Percentiles rank a stretch among this genome's conserved stretches.
Evolutionary conservation across 2,888 invertebrate genomes (phyloP).

Genomic region (Toxonevra muliebris): DNA sequence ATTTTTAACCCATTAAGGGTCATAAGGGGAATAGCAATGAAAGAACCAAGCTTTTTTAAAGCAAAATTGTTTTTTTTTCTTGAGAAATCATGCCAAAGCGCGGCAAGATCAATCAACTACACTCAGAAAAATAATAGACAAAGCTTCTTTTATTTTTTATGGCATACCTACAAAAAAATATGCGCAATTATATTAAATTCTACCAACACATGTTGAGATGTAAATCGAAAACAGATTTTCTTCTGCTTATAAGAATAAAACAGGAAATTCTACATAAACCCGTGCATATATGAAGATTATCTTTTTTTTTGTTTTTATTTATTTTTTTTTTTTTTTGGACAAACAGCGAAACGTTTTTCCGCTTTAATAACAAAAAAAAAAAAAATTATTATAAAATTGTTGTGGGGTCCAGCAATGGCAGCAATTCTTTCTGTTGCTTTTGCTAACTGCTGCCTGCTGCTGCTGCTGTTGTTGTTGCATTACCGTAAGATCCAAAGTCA

Average conservation of each 20-base stretch:
- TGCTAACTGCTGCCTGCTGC: not conserved
- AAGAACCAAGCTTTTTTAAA: no score
- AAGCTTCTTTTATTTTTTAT: not conserved
- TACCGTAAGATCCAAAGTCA: no score
- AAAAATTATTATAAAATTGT: not conserved
- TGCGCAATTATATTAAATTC: no score
- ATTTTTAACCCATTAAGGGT: no score
- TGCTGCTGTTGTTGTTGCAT: not conserved
- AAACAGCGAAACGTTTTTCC: constrained; percentile 5
- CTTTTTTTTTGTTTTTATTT: no score
- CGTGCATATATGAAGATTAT: constrained; percentile 2
- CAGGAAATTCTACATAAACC: constrained; percentile 28
- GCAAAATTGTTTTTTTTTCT: no score
- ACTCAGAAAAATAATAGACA: not conserved
- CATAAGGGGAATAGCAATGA: no score
- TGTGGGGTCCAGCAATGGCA: constrained; percentile 15
- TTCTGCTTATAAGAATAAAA: not conserved
- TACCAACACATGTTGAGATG: constrained; percentile 16
- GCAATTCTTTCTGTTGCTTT: not conserved
- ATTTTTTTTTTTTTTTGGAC: constrained; percentile 6
- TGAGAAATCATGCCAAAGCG: not conserved
- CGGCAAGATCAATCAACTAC: constrained; percentile 8
- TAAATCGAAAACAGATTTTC: constrained; percentile 26
- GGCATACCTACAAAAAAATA: no score
- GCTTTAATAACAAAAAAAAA: not conserved